A percentile compares a stretch with the other conserved stretches of the same genome.
Conservation (phyloP, 2,888 invertebrate genomes). For the Protophormia terraenovae region DNA sequence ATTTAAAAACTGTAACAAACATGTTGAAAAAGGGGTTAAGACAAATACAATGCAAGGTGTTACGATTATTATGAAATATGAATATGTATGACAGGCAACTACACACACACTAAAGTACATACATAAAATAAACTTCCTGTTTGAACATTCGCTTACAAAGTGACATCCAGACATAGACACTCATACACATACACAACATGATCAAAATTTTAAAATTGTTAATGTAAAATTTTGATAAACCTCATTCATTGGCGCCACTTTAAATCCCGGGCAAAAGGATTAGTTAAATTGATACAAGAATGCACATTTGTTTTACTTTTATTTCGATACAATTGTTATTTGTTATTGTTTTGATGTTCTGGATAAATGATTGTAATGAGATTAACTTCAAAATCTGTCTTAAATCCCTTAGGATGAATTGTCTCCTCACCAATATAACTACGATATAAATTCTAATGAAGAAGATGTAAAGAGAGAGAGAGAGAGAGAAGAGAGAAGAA, state of each 20-base stretch:
- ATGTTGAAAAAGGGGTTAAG: slow-evolving; percentile 2
- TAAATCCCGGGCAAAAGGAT: slow-evolving; percentile 53
- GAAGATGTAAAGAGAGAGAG: background rate
- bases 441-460: background rate
- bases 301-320: slow-evolving; percentile 17
- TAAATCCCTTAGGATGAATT: slow-evolving; percentile 51
- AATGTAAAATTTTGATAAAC: slow-evolving; percentile 27
- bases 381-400: slow-evolving; percentile 56
- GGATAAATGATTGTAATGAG: slow-evolving; percentile 59
- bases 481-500: background rate
- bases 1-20: slow-evolving; percentile 1
- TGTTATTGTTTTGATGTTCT: slow-evolving; percentile 29
- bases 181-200: background rate
- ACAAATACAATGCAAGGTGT: slow-evolving; percentile 45
- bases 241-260: slow-evolving; percentile 54
- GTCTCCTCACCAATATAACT: slow-evolving; percentile 16
- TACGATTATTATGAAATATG: slow-evolving; percentile 38
- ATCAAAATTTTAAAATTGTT: background rate
- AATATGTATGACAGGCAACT: slow-evolving; percentile 4
- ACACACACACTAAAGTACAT: background rate
- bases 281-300: slow-evolving; percentile 45
- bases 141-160: slow-evolving; percentile 16
- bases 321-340: slow-evolving; percentile 6
- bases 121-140: slow-evolving; percentile 43
- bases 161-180: slow-evolving; percentile 17